Evolutionary conservation across 2,113 vertebrate genomes (phyloP), one percentile per base, ranked within the genome.

Genomic region (Forbesichthys agassizii): DNA sequence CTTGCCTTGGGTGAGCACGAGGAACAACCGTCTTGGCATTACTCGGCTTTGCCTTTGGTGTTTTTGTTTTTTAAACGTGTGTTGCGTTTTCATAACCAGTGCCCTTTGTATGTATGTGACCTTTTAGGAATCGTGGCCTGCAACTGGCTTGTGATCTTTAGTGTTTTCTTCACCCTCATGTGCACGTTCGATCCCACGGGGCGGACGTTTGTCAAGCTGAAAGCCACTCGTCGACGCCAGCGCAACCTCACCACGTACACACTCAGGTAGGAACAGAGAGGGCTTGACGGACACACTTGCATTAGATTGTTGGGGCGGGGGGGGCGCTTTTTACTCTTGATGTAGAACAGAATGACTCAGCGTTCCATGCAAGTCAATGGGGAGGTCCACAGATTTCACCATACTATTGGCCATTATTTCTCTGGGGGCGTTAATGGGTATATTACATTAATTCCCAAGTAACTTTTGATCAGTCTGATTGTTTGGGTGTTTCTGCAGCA

Each of bases 111-210:
- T 63, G 42, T 63, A 47, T 49, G 42, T 71, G 20, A 56, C 58
- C 2, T 0, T 27, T 27, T 86, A 99, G 97, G 98, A 63, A 99
- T 99, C 77, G 98, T 99, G 42, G 96, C 95, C 51, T 99, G 98
- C 88, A 99, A 99, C 88, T 98, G 98, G 98, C 95, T 99, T 3
- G 97, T 99, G 77, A 98, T 99, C 87, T 93, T 99, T 75, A 98
- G 97, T 0, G 94, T 99, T 69, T 98, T 96, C 86, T 95, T 99
- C 88, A 99, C 97, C 0, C 95, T 98, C 62, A 95, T 98, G 77
- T 99, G 98, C 3, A 98, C 98, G 73, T 99, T 99, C 1, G 98
- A 99, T 82, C 96, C 96, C 10, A 99, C 98, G 1, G 98, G 98
- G 61, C 92, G 98, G 66, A 99, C 98, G 3, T 98, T 99, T 5